Evolutionary conservation across 1,140 invertebrate genomes (phyloP).

Genomic region (Drusus annulatus): DNA sequence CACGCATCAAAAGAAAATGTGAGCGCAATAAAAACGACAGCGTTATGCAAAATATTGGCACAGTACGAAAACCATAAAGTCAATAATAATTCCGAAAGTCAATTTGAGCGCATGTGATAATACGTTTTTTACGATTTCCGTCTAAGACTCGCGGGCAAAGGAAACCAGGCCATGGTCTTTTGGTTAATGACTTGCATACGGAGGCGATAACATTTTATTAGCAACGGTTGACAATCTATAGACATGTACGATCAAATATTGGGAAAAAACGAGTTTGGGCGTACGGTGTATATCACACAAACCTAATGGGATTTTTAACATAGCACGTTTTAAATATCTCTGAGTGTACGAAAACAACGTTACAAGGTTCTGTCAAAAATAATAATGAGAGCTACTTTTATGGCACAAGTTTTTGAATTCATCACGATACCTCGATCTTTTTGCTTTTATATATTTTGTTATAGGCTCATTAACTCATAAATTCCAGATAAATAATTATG

Average conservation of each 20-base stretch:
- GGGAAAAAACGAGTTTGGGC: no score
- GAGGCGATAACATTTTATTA: slow-evolving; percentile 27
- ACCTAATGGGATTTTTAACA: no score
- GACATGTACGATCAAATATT: neutral
- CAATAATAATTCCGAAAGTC: slow-evolving; percentile 11
- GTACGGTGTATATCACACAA: no score
- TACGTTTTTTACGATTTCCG: slow-evolving; percentile 36
- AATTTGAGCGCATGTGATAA: slow-evolving; percentile 25
- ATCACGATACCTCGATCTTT: no score
- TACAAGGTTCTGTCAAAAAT: no score
- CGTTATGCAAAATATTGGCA: slow-evolving; percentile 13
- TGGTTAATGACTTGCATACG: slow-evolving; percentile 40
- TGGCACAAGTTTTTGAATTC: no score
- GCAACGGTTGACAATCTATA: slow-evolving; percentile 19
- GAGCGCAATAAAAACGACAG: slow-evolving; percentile 5
- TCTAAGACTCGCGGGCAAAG: slow-evolving; percentile 22
- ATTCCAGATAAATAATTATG: no score
- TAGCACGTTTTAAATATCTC: no score
- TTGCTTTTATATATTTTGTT: no score
- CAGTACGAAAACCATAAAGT: slow-evolving; percentile 1
- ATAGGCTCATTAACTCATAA: no score
- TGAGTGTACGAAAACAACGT: no score
- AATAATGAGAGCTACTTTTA: no score
- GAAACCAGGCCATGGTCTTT: slow-evolving; percentile 38
- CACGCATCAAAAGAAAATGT: neutral